Percentiles rank a stretch among this genome's conserved stretches.
These are phyloP conservation scores for Gnathonemus echidnorhynchus DNA, from an alignment of 2,113 vertebrate species.

Conservation along the genomic window DNA sequence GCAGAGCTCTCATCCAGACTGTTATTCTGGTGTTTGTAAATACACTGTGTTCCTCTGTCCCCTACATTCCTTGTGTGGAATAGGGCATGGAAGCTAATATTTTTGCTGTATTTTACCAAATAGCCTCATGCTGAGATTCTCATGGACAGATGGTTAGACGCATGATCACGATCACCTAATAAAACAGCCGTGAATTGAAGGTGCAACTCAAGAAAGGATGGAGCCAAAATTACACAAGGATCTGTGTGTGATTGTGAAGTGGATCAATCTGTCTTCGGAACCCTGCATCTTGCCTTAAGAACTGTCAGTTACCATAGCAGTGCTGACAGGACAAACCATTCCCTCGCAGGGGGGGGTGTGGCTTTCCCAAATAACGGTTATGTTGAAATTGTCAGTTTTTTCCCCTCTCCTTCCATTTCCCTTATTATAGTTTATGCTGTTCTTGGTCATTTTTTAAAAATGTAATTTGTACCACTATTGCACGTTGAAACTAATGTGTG, in stretches of 20 bases:
- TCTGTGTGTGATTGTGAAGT: background rate
- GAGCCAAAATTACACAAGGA: background rate
- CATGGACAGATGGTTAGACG: background rate
- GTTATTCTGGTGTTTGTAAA: background rate
- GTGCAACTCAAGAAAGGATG: background rate
- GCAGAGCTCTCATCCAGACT: background rate
- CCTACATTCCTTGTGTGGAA: background rate
- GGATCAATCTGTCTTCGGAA: background rate
- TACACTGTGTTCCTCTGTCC: background rate
- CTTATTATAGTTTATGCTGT: constrained; percentile 38
- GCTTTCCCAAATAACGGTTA: constrained; percentile 30
- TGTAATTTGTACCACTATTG: constrained; percentile 58
- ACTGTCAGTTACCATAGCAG: background rate
- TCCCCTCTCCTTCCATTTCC: constrained; percentile 19
- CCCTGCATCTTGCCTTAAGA: background rate
- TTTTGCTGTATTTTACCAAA: background rate
- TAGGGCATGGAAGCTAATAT: background rate
- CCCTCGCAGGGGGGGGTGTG: background rate
- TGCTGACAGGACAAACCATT: background rate
- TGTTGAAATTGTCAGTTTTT: constrained; percentile 19
- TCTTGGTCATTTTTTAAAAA: constrained; percentile 41
- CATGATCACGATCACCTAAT: background rate
- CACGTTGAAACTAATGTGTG: constrained; percentile 51
- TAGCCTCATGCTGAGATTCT: background rate
- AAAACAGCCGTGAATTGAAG: background rate